A percentile compares a stretch with the other conserved stretches of the same genome.
phyloP scores from a whole-genome alignment of 2,797 vertebrate genomes.

The Epinephelus coioides region DNA sequence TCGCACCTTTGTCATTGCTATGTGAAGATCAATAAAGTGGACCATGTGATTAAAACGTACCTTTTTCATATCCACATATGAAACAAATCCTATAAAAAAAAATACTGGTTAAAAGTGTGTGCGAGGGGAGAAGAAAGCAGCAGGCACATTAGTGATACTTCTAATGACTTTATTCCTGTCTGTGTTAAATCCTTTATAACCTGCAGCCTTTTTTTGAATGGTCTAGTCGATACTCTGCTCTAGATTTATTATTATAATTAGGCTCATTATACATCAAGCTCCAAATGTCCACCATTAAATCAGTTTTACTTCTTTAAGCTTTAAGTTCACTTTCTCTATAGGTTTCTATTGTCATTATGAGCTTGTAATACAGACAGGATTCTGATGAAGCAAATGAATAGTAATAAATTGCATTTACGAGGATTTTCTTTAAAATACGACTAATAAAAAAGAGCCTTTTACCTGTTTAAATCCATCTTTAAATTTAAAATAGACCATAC shows the following conservation, averaged over 20 bases:
- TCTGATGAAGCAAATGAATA: background rate
- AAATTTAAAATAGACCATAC: background rate
- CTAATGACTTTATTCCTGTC: background rate
- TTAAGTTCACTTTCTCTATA: background rate
- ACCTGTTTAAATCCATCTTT: constrained; percentile 3
- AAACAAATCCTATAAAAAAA: background rate
- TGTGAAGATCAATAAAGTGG: constrained; percentile 82
- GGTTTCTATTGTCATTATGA: constrained; percentile 5
- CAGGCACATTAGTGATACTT: background rate
- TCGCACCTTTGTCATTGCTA: constrained; percentile 62
- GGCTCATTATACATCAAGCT: background rate
- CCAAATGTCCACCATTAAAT: background rate
- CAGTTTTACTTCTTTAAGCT: background rate
- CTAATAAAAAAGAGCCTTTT: background rate
- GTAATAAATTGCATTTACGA: background rate
- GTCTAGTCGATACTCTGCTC: background rate
- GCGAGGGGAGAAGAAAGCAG: background rate
- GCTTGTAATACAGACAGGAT: background rate
- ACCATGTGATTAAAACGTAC: constrained; percentile 57
- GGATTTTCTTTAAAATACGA: background rate
- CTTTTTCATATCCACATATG: background rate
- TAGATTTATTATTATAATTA: constrained; percentile 8
- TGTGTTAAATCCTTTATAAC: background rate
- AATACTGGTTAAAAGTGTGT: background rate
- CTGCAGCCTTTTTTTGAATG: constrained; percentile 24